Evolutionary conservation across 2,888 invertebrate species (phyloP).

Genomic region (Ectemnius cavifrons): DNA sequence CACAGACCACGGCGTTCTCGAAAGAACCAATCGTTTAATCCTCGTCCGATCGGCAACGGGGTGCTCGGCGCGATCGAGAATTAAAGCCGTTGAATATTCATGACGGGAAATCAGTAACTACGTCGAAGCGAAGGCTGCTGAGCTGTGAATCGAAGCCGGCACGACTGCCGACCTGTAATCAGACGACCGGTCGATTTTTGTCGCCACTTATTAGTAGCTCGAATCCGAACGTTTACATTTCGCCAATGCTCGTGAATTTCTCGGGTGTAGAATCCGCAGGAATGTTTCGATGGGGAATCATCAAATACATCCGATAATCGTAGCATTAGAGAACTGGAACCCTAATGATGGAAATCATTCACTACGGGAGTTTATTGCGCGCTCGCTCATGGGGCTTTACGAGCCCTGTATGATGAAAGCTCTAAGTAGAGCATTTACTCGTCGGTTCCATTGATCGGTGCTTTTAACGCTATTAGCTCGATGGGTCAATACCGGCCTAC

Average conservation of each 20-base stretch:
- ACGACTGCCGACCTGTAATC: conserved; percentile 16
- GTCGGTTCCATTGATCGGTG: neutral
- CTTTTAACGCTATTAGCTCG: conserved; percentile 4
- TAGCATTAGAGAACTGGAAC: no score
- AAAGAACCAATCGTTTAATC: conserved; percentile 51
- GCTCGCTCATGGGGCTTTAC: no score
- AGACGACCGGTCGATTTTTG: conserved; percentile 24
- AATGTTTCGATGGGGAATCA: neutral
- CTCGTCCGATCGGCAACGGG: conserved; percentile 30
- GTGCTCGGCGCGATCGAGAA: conserved; percentile 33
- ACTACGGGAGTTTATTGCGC: no score
- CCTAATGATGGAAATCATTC: no score
- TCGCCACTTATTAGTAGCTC: neutral
- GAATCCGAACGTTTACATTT: conserved; percentile 17
- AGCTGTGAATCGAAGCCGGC: no score
- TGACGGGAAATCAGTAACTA: conserved; percentile 41
- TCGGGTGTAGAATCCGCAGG: neutral
- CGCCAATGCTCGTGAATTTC: neutral
- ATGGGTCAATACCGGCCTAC: neutral
- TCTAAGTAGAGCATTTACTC: no score
- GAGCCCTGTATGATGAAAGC: no score
- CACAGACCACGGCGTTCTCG: conserved; percentile 14
- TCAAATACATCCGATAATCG: conserved; percentile 10
- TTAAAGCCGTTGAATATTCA: conserved; percentile 51
- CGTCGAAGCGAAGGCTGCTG: conserved; percentile 8